phyloP scores from a whole-genome alignment of 2,113 vertebrate species.

The Atrichornis clamosus region DNA sequence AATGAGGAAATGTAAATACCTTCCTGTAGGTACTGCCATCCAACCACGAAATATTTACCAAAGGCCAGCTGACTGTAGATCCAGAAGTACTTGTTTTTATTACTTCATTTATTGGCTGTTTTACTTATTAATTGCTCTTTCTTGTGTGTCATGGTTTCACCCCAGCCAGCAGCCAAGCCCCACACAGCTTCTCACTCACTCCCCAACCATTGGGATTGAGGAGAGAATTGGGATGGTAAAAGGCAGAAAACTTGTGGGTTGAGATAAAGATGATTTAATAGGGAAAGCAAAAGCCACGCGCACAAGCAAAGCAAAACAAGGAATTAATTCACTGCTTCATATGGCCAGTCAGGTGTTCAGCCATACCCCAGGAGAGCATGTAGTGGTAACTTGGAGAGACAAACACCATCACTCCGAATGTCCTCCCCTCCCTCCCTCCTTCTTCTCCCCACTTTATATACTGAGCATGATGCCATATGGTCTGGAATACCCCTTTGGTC shows the following conservation, averaged over 20 bases:
- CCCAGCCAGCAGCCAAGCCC: neutral
- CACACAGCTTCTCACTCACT: neutral
- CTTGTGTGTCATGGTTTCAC: neutral
- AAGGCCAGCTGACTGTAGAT: neutral
- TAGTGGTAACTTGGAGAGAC: neutral
- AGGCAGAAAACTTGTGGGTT: neutral
- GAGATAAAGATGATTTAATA: neutral
- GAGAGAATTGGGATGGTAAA: neutral
- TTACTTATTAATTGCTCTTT: constrained; percentile 4
- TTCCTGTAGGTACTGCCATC: neutral
- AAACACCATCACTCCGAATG: neutral
- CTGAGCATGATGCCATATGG: neutral
- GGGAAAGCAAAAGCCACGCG: neutral
- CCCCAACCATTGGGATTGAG: rapidly evolving
- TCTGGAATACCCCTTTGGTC: neutral
- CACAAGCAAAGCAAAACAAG: rapidly evolving
- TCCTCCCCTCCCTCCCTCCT: no score
- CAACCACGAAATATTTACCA: neutral
- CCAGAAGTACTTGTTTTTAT: neutral
- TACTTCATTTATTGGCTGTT: neutral
- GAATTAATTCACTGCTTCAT: neutral
- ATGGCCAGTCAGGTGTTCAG: neutral
- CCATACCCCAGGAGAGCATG: neutral
- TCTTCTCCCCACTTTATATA: neutral
- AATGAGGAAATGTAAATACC: neutral